phyloP scores from a whole-genome alignment of 1,140 invertebrate genomes.

The Anastatus disparis region DNA sequence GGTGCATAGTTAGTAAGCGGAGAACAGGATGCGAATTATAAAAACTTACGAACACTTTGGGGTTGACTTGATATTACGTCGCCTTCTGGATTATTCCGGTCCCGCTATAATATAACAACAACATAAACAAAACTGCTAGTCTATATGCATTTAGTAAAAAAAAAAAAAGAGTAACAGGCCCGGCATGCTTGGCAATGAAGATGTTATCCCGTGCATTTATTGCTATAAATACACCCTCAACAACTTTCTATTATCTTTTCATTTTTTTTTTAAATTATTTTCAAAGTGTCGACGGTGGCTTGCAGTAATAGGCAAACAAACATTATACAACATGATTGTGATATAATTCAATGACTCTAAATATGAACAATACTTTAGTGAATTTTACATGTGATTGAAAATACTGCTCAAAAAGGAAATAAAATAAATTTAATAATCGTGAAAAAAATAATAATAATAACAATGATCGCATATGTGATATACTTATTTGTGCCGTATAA shows the following conservation, averaged over 20 bases:
- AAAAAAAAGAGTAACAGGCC: conserved; percentile 37
- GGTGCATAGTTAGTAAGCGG: conserved; percentile 9
- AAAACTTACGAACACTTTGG: conserved; percentile 61
- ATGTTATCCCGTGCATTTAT: conserved; percentile 38
- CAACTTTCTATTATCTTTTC: neutral
- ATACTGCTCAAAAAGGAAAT: neutral
- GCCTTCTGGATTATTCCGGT: conserved; percentile 59
- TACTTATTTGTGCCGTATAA: too few species aligned
- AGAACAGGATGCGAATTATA: conserved; percentile 45
- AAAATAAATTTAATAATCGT: neutral
- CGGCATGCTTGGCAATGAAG: conserved; percentile 57
- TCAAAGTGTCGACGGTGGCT: neutral
- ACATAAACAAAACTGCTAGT: conserved; percentile 65
- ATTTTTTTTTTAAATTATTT: neutral
- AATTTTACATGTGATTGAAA: neutral
- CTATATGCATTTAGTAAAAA: conserved; percentile 52
- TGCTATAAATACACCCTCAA: neutral
- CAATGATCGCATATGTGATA: too few species aligned
- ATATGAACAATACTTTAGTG: neutral
- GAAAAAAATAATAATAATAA: too few species aligned
- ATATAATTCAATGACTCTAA: neutral
- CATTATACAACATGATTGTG: neutral
- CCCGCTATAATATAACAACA: conserved; percentile 66
- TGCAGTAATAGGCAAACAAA: neutral
- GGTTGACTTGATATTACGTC: conserved; percentile 63